Evolutionary conservation across 1,140 invertebrate species (phyloP), one percentile per base, ranked within the genome.

Genomic region (Mycetomoellerius zeteki): DNA sequence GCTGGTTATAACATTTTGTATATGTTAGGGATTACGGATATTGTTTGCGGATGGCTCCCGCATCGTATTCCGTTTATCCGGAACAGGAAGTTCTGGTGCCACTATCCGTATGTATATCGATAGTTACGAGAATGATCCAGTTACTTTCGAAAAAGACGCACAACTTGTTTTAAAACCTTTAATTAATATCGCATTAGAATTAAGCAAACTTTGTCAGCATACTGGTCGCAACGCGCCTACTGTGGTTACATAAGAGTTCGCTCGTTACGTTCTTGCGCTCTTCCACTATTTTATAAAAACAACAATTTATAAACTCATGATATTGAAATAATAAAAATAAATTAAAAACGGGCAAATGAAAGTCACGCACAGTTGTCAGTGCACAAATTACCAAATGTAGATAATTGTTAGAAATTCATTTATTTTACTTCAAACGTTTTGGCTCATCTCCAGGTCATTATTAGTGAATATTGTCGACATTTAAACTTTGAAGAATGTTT

Each of bases 1-100:
- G 1, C 7, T 65, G 69, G 10, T 78, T 85, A 85, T 14, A 37
- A 43, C 30, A 50, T 88, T 88, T 94, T 87, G 75, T 81, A 88
- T 7, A 2, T 94, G 96, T 24, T 94, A 99, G 98, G 99, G 99
- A 88, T 96, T 99, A 37, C 96, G 99, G 88, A 97, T 99, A 67
- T 96, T 99, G 58, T 99, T 99, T 94, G 97, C 97, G 89, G 99
- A 99, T 95, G 98, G 98, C 47, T 99, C 99, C 2, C 96, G 99
- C 56, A 97, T 99, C 88, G 97, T 99, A 80, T 97, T 98, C 94
- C 97, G 99, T 67, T 96, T 99, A 62, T 99, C 99, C 94, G 99
- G 99, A 71, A 99, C 99, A 7, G 99, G 99, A 87, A 99, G 98
- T 94, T 98, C 98, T 81, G 99, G 99, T 7, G 99, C 99, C 19